These are phyloP conservation scores for Microcebus tavaratra DNA, from an alignment of 2,113 vertebrate species.

Conservation along the genomic window DNA sequence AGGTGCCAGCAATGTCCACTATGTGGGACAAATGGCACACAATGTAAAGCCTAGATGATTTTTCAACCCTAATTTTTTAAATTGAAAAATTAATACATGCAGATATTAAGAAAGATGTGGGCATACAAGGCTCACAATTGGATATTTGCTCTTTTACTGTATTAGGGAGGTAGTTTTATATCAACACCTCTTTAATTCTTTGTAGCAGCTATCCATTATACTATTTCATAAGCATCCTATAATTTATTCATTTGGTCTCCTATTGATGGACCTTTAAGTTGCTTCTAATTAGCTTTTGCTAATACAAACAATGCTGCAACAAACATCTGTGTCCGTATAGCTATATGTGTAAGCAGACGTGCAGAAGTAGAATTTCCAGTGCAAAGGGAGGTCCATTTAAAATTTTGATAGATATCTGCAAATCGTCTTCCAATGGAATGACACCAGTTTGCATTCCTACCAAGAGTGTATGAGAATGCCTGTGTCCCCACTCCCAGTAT, in stretches of 20 bases:
- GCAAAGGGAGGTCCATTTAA: neutral
- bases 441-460: neutral
- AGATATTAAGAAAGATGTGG: neutral
- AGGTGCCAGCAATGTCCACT: neutral
- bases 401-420: neutral
- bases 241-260: neutral
- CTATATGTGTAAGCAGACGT: neutral
- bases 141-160: neutral
- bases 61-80: neutral
- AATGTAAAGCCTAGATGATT: neutral
- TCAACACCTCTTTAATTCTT: neutral
- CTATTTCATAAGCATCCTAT: neutral
- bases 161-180: neutral
- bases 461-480: neutral
- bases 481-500: rapidly evolving
- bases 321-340: neutral
- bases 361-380: neutral
- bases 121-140: neutral
- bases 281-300: neutral
- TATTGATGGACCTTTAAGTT: neutral
- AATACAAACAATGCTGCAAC: neutral
- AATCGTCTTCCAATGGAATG: neutral
- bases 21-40: neutral
- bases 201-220: neutral
- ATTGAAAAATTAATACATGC: neutral